Evolutionary conservation across 2,888 invertebrate genomes (phyloP), one percentile per base, ranked within the genome.

Genomic region (Catocala sponsa): DNA sequence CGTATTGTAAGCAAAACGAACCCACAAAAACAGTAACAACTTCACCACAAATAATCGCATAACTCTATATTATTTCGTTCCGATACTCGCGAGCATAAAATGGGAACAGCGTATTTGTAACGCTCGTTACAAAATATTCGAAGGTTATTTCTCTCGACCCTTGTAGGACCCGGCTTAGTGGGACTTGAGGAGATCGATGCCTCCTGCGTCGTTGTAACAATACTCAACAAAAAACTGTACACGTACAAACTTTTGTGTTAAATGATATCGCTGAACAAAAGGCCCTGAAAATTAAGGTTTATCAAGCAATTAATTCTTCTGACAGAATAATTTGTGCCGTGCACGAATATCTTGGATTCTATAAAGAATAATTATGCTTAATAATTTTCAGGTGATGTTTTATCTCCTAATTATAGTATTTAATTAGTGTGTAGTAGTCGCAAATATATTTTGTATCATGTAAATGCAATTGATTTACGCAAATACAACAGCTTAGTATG

Each of bases 101-200:
- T 80, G 76, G 71, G 65, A 65, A 65, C 68, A 75, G 72, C 74
- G 80, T 84, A 85, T 86, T 86, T 84, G 83, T 84, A 81, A 80
- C 79, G 78, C 80, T 86, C 80, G 81, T 85, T 85, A 82, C 83
- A 82, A 82, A 87, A 84, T 84, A 85, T 84, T 85, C 76, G 83
- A 80, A 85, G 84, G 86, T 83, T 83, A 78, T 82, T 82, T 76
- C 81, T 71, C 71, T 74, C 82, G 85, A 87, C 88, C 89, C 89
- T 87, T 83, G 83, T 81, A 82, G 83, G 82, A 78, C 78, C 79
- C 82, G 79, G 86, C 87, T 90, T 90, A 89, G 77, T 74, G 81
- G 77, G 83, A 81, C 83, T 83, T 80, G 66, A 54, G 65, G 74
- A 84, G 90, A 89, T 87, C 89, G 91, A 89, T 89, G 85, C 79